Evolutionary conservation across 1,140 invertebrate species (phyloP), one percentile per base, ranked within the genome.

Genomic region (Ladona fulva): DNA sequence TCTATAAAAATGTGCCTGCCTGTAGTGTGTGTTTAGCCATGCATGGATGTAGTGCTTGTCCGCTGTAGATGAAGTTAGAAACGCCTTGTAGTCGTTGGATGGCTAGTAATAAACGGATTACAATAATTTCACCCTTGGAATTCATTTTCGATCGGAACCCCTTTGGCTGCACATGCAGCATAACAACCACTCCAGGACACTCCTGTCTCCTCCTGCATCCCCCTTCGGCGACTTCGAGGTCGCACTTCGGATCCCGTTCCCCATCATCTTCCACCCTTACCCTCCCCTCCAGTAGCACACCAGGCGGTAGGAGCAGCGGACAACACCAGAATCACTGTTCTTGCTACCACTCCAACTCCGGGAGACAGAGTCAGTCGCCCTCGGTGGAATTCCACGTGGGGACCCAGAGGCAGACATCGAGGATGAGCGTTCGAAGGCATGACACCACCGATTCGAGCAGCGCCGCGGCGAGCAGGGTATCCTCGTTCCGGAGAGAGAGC

Each of bases 401-500:
- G 91, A 0, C 90, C 90, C 78, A 85, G 90, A 78, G 74, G 74
- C 42, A 44, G 42, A 75, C 52, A 11, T 78, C 25, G 73, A 78
- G 77, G n/a, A 24, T 74, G 37, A 79, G 77, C 42, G 80, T 79
- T 74, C 79, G 76, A 37, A 79, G 77, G 78, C 78, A 78, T 44
- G 52, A 66, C 12, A 19, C 52, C 16, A 66, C 52, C 78, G 77
- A 76, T 80, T 0, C 79, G 78, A 10, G 83, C 79, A 10, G 77
- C 81, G 82, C 12, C 77, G 80, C 22, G 80, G 82, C 80, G 81
- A 84, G 78, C 80, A 83, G 79, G 81, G 83, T 81, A 80, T 84
- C 79, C 81, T 86, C 82, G 80, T 82, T 85, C 82, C 82, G 81
- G 22, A 86, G 92, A 76, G 94, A 96, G 80, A 92, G 90, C 0